Conservation (phyloP, 2,113 vertebrate genomes). For the Nyctereutes procyonoides region DNA sequence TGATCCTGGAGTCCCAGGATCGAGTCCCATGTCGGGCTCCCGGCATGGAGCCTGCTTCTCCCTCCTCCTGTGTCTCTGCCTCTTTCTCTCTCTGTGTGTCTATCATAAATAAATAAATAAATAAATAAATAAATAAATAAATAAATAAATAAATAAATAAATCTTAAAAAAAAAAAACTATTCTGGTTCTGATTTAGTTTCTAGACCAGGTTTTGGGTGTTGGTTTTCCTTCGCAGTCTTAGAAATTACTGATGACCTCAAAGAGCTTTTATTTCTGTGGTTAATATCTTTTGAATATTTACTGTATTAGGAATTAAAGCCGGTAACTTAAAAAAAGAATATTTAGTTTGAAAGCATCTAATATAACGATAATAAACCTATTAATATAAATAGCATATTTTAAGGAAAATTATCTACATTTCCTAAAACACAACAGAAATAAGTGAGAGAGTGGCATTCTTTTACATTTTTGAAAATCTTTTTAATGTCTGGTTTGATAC, state of each 20-base stretch:
- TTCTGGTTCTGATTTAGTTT: not conserved
- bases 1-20: too few species aligned
- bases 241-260: not conserved
- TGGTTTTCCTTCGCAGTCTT: not conserved
- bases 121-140: too few species aligned
- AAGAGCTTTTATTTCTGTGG: conserved; percentile 29
- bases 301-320: conserved; percentile 27
- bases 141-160: too few species aligned
- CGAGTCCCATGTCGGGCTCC: fast-evolving
- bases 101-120: too few species aligned
- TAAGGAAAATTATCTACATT: conserved; percentile 40
- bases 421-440: conserved; percentile 37
- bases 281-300: conserved; percentile 31
- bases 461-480: conserved; percentile 19
- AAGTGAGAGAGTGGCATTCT: not conserved
- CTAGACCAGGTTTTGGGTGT: not conserved
- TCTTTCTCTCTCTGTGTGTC: too few species aligned
- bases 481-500: not conserved
- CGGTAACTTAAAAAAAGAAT: not conserved
- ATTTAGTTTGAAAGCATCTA: conserved; percentile 20
- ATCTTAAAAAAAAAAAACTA: too few species aligned
- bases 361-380: conserved; percentile 46
- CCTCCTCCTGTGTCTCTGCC: too few species aligned
- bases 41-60: too few species aligned
- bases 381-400: conserved; percentile 46